Base-by-base conservation (phyloP, 2,797 vertebrate genomes). In the Tokudaia tokunoshimensis region DNA sequence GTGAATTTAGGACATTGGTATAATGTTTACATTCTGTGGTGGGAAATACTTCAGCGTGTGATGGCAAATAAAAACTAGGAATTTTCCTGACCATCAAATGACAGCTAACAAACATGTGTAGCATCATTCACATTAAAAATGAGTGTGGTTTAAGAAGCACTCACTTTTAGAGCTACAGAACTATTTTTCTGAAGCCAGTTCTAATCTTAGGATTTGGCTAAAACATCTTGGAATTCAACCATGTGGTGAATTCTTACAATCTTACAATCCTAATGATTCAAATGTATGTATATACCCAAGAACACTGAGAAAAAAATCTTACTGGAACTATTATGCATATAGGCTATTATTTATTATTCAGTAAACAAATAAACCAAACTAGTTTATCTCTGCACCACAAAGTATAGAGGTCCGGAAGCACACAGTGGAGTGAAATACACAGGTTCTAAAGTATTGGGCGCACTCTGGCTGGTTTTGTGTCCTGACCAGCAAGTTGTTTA, bases 391-490 rank as follows among this genome's bases (percentile, higher is more conserved):
- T 50, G 9, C 55, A 34, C 22, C 37, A 37, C 85, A 34, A n/a
- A 92, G 29, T 79, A 15, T 52, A 47, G 59, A 13, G 10, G 20
- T 72, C 89, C 89, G 7, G 65, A 72, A 97, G 85, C n/a, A 61
- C 12, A 55, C 17, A 19, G 9, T 76, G 65, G 15, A 55, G 47
- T 26, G 34, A 52, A n/a, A 61, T 6, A 12, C 44, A 22, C n/a
- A 88, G n/a, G 52, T 34, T 76, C 63, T 89, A 70, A 55, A 84
- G 55, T 67, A 61, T 12, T 81, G 34, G 52, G 52, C 29, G 8
- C 4, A 89, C 37, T 8, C 34, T 82, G 65, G 59, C 55, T 79
- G 47, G 87, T 86, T 95, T 90, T 95, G 47, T 95, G n/a, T 95
- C 55, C 67, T 50, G 24, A 52, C 14, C 7, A 13, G 17, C 61